phyloP scores from a whole-genome alignment of 2,888 invertebrate species.

The Archips crataeganus region DNA sequence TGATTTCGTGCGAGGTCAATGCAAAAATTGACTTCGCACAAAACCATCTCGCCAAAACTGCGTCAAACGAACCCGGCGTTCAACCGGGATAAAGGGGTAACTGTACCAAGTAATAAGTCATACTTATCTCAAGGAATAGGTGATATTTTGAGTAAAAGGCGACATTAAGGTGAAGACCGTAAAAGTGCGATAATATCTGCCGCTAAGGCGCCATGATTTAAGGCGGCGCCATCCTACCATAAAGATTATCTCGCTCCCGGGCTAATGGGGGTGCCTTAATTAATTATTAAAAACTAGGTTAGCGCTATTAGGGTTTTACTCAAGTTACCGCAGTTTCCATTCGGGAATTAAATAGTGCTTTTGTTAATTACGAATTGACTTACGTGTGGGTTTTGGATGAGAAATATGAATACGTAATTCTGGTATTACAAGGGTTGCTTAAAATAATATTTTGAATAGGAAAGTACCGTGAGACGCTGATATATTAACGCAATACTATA shows the following conservation, averaged over 20 bases:
- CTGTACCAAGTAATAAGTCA: constrained; percentile 50
- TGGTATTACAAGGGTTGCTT: neutral
- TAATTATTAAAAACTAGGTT: constrained; percentile 71
- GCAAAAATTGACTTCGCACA: neutral
- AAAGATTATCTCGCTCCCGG: constrained; percentile 71
- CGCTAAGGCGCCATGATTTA: constrained; percentile 60
- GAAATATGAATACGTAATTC: neutral
- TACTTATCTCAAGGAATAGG: constrained; percentile 59
- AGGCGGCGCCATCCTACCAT: constrained; percentile 62
- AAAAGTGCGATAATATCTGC: constrained; percentile 58
- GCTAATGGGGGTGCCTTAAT: constrained; percentile 73
- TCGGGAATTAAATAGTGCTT: neutral
- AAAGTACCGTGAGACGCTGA: too few species aligned
- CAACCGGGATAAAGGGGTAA: constrained; percentile 8
- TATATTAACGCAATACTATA: too few species aligned
- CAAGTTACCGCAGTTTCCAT: constrained; percentile 12
- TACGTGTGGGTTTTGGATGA: neutral
- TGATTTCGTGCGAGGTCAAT: too few species aligned
- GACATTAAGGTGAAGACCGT: constrained; percentile 58
- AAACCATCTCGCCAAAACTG: constrained; percentile 4
- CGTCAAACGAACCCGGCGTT: constrained; percentile 7
- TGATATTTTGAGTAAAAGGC: constrained; percentile 66
- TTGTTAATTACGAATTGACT: neutral
- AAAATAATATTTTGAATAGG: neutral
- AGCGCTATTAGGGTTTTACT: constrained; percentile 36